A percentile compares a stretch with the other conserved stretches of the same genome.
Evolutionary conservation across 1,140 invertebrate species (phyloP).

Genomic region (Atta colombica): DNA sequence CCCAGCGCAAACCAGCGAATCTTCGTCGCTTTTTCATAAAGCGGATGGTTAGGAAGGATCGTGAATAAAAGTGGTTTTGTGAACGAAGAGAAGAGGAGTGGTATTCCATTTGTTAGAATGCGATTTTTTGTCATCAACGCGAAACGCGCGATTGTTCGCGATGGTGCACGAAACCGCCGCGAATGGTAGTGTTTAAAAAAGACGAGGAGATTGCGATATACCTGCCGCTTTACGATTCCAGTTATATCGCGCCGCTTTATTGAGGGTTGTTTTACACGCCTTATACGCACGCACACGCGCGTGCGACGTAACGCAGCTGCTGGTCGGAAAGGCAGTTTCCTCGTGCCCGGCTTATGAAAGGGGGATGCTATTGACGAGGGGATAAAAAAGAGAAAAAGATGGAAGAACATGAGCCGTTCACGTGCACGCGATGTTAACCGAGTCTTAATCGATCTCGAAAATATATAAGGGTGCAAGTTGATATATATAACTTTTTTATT

Average conservation of each 20-base stretch:
- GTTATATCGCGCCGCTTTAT: constrained; percentile 61
- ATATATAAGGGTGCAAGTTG: neutral
- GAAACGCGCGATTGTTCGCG: constrained; percentile 51
- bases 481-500: neutral
- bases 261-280: constrained; percentile 29
- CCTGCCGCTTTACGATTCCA: constrained; percentile 48
- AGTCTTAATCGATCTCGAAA: constrained; percentile 43
- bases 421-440: constrained; percentile 16
- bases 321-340: constrained; percentile 51
- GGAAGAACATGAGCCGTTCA: constrained; percentile 15
- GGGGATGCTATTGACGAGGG: constrained; percentile 48
- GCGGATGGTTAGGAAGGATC: too few relatives aligned
- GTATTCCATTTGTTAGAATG: constrained; percentile 17
- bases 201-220: constrained; percentile 58
- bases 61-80: constrained; percentile 9
- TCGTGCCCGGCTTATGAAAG: constrained; percentile 42
- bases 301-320: constrained; percentile 38
- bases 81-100: neutral
- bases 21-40: neutral
- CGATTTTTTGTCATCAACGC: constrained; percentile 23
- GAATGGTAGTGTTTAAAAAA: constrained; percentile 36
- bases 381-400: constrained; percentile 5
- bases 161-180: constrained; percentile 40
- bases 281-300: constrained; percentile 48
- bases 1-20: neutral